phyloP scores from a whole-genome alignment of 2,797 vertebrate genomes.

The Ctenosaura bakeri region DNA sequence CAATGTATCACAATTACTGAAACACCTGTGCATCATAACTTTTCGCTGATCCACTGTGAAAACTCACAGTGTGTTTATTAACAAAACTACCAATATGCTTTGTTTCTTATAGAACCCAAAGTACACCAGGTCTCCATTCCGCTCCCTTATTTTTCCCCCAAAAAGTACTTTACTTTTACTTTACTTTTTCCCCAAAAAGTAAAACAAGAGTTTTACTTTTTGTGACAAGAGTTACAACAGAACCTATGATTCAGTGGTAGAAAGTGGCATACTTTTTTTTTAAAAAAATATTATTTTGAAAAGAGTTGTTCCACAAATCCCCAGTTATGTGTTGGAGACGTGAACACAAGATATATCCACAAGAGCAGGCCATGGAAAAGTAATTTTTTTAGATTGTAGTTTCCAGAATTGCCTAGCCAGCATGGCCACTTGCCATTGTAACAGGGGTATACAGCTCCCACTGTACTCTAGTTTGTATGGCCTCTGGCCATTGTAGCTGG shows the following conservation, averaged over 20 bases:
- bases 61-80: constrained; percentile 71
- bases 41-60: constrained; percentile 78
- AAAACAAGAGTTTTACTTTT: constrained; percentile 4
- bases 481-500: no score
- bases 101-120: constrained; percentile 37
- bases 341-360: background rate
- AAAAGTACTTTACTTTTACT: no score
- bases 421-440: no score
- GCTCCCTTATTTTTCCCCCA: constrained; percentile 10
- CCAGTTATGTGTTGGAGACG: background rate
- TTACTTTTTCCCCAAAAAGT: constrained; percentile 9
- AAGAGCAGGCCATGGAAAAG: background rate
- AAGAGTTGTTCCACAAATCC: background rate
- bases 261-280: background rate
- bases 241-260: background rate
- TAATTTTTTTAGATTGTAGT: background rate
- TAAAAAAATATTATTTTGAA: background rate
- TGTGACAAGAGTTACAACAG: background rate
- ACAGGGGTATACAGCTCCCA: no score
- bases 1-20: constrained; percentile 79
- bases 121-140: background rate
- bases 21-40: constrained; percentile 81
- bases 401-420: background rate
- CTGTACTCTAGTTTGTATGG: no score
- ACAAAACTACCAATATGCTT: constrained; percentile 64